Evolutionary conservation across 2,113 vertebrate species (phyloP).

Genomic region (Trogon surrucura): DNA sequence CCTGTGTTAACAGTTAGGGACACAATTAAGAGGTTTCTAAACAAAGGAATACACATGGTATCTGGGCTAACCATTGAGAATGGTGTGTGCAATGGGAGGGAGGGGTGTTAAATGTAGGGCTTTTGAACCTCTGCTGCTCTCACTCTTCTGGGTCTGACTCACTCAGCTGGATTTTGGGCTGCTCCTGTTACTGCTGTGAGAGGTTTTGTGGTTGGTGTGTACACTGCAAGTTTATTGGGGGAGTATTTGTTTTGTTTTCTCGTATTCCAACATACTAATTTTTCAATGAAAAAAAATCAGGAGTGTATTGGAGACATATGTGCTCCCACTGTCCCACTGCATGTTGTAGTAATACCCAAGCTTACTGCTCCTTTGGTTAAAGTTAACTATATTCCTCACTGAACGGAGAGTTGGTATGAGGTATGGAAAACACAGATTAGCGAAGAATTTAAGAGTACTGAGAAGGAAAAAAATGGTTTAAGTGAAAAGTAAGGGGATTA

Average conservation of each 20-base stretch:
- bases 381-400: background rate
- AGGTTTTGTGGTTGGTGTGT: constrained; percentile 1
- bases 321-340: background rate
- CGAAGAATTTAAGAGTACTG: background rate
- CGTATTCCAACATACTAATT: background rate
- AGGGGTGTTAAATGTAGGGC: background rate
- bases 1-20: background rate
- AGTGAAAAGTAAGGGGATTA: background rate
- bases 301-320: background rate
- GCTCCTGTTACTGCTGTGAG: background rate
- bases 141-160: background rate
- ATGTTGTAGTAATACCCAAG: background rate
- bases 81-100: background rate
- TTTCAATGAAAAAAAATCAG: background rate
- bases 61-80: background rate
- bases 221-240: background rate
- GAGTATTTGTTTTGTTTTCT: constrained; percentile 23
- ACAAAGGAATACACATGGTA: background rate
- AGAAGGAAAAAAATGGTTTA: background rate
- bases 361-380: background rate
- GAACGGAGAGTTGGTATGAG: background rate
- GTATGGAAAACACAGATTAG: background rate
- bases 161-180: background rate
- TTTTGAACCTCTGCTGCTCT: background rate
- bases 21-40: background rate